Percentiles rank a stretch among this genome's conserved stretches.
Evolutionary conservation across 53 echinoderm and acorn worm species (phyloP).

Genomic region (Stichopus horrens): DNA sequence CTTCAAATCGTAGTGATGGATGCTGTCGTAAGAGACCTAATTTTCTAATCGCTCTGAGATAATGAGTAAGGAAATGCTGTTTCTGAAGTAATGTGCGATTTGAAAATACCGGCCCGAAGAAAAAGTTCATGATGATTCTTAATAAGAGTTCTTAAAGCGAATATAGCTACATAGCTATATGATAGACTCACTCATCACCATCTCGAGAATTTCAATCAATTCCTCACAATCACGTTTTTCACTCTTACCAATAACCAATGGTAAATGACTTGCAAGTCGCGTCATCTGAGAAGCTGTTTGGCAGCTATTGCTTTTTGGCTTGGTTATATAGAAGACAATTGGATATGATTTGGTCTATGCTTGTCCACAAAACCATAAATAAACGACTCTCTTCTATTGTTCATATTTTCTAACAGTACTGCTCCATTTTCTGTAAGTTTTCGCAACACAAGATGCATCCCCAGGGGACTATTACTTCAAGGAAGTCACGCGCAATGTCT

Average conservation of each 20-base stretch:
- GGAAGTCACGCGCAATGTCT: slow-evolving; percentile 62
- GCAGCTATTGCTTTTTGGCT: slow-evolving; percentile 1
- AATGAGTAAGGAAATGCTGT: slow-evolving; percentile 52
- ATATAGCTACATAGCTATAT: slow-evolving; percentile 39
- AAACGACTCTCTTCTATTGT: slow-evolving; percentile 50
- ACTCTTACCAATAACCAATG: slow-evolving; percentile 38
- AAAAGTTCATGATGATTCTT: slow-evolving; percentile 41
- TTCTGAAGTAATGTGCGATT: slow-evolving; percentile 42
- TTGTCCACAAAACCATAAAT: slow-evolving; percentile 60
- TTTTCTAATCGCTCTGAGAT: slow-evolving; percentile 7
- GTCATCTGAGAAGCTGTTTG: slow-evolving; percentile 43
- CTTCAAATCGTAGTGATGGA: slow-evolving; percentile 46
- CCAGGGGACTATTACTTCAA: slow-evolving; percentile 61
- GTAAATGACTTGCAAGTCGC: slow-evolving; percentile 41
- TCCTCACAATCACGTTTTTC: slow-evolving; percentile 24
- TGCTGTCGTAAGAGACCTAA: slow-evolving; percentile 47
- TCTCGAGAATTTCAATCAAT: slow-evolving; percentile 29
- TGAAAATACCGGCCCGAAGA: slow-evolving; percentile 21
- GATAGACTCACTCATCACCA: slow-evolving; percentile 34
- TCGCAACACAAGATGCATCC: slow-evolving; percentile 51
- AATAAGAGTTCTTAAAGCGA: slow-evolving; percentile 15
- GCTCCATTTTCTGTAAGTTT: slow-evolving; percentile 43
- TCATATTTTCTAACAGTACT: slow-evolving; percentile 50
- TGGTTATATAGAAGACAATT: not conserved
- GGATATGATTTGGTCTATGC: slow-evolving; percentile 43